phyloP scores from a whole-genome alignment of 2,888 invertebrate species.

The Aproaerema taeniolella region DNA sequence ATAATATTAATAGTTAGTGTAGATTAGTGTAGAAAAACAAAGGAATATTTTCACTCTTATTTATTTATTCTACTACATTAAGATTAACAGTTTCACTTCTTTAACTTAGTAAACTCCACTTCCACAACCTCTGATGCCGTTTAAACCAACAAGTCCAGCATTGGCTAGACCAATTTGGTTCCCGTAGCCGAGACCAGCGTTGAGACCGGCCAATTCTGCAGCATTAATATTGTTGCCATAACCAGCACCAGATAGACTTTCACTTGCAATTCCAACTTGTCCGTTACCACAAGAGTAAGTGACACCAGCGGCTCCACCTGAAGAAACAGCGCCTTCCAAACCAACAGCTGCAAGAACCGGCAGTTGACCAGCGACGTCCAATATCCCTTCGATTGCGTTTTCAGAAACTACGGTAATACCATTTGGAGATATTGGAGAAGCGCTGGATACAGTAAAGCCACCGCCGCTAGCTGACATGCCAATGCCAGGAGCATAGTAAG shows the following conservation, averaged over 20 bases:
- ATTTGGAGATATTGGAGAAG: slow-evolving; percentile 25
- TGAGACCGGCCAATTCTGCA: neutral
- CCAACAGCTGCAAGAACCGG: slow-evolving; percentile 27
- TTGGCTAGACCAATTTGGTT: neutral
- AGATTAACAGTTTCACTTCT: too few relatives aligned
- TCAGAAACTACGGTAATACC: slow-evolving; percentile 29
- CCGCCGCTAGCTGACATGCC: slow-evolving; percentile 9
- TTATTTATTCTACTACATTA: too few relatives aligned
- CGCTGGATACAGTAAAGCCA: slow-evolving; percentile 15
- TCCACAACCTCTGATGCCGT: neutral
- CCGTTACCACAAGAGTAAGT: slow-evolving; percentile 27
- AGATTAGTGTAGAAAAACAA: too few relatives aligned
- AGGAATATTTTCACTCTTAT: too few relatives aligned
- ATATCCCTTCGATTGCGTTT: slow-evolving; percentile 28
- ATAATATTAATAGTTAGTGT: too few relatives aligned
- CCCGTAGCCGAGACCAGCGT: neutral
- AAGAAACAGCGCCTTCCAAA: slow-evolving; percentile 24
- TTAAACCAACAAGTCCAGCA: neutral
- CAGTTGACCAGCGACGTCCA: slow-evolving; percentile 25
- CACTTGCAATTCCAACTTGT: slow-evolving; percentile 19
- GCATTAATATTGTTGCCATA: too few relatives aligned
- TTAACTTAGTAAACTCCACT: neutral
- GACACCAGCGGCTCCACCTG: slow-evolving; percentile 22
- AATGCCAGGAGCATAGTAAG: too few relatives aligned
- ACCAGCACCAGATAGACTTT: neutral